Conservation (phyloP, 2,888 invertebrate species). For the Timema cristinae region DNA sequence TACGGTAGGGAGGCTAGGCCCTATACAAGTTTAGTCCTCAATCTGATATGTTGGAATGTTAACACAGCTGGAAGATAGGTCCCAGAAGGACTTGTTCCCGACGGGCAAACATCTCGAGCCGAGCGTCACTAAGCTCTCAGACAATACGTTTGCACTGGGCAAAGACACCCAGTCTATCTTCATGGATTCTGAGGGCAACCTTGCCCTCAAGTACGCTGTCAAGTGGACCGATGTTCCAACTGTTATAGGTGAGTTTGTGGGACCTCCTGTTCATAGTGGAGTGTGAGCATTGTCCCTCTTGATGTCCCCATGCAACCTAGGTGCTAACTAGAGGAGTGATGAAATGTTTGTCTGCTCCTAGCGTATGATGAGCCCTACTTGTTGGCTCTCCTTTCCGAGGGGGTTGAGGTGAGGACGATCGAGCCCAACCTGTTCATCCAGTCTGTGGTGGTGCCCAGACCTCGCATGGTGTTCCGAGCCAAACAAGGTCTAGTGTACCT, state of each 20-base stretch:
- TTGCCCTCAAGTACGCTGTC: slow-evolving; percentile 65
- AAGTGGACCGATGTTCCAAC: slow-evolving; percentile 77
- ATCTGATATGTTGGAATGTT: too few species aligned
- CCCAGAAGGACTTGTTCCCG: slow-evolving; percentile 72
- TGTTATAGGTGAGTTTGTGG: slow-evolving; percentile 54
- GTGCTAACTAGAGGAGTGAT: background rate
- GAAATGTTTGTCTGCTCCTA: slow-evolving; percentile 38
- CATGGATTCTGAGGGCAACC: slow-evolving; percentile 68
- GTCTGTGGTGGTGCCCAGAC: slow-evolving; percentile 67
- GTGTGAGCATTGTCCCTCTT: too few species aligned
- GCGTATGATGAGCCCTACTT: slow-evolving; percentile 94
- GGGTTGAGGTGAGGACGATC: slow-evolving; percentile 80
- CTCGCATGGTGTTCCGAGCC: slow-evolving; percentile 68
- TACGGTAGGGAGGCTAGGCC: too few species aligned
- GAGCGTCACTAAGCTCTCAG: slow-evolving; percentile 71
- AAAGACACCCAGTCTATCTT: slow-evolving; percentile 85
- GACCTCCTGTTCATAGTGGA: too few species aligned
- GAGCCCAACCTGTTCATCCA: slow-evolving; percentile 79
- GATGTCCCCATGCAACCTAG: too few species aligned
- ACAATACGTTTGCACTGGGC: slow-evolving; percentile 74
- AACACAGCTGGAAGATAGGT: slow-evolving; percentile 22
- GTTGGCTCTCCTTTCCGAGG: slow-evolving; percentile 76
- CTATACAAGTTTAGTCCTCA: too few species aligned
- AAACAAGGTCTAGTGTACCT: slow-evolving; percentile 78
- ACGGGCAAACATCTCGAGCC: slow-evolving; percentile 80